Percentiles rank a stretch among this genome's conserved stretches.
Conservation (phyloP, 1,140 invertebrate species). For the Lordiphosa stackelbergi region DNA sequence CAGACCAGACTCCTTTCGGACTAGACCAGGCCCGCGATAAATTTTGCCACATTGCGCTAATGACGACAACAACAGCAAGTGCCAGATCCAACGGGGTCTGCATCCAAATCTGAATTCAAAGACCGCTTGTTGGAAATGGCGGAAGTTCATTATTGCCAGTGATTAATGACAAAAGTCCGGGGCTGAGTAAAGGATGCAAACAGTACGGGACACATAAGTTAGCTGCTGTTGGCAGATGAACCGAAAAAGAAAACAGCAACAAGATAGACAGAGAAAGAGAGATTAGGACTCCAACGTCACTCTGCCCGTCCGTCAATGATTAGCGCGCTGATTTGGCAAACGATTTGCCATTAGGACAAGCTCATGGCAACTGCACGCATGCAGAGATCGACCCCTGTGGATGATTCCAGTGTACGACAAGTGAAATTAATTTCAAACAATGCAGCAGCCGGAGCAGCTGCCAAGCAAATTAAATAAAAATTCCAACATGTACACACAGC, state of each 20-base stretch:
- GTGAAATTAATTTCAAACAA: slow-evolving; percentile 74
- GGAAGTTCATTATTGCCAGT: slow-evolving; percentile 77
- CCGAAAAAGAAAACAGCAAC: slow-evolving; percentile 4
- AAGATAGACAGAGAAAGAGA: background rate
- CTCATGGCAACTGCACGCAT: slow-evolving; percentile 14
- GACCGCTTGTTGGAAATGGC: slow-evolving; percentile 51
- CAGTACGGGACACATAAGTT: slow-evolving; percentile 56
- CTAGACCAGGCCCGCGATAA: slow-evolving; percentile 48
- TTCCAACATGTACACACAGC: slow-evolving; percentile 51
- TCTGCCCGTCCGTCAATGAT: slow-evolving; percentile 52
- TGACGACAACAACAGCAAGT: slow-evolving; percentile 42
- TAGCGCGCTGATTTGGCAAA: slow-evolving; percentile 70
- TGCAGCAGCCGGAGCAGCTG: slow-evolving; percentile 40
- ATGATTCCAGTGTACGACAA: slow-evolving; percentile 56
- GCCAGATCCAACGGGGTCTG: slow-evolving; percentile 7
- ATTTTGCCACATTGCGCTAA: slow-evolving; percentile 74
- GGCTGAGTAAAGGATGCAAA: slow-evolving; percentile 2
- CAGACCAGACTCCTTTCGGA: slow-evolving; percentile 11
- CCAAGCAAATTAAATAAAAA: slow-evolving; percentile 72
- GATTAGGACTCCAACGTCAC: slow-evolving; percentile 25
- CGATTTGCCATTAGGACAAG: slow-evolving; percentile 26
- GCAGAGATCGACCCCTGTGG: slow-evolving; percentile 13
- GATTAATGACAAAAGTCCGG: slow-evolving; percentile 63
- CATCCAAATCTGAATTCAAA: slow-evolving; percentile 30
- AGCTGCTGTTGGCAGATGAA: slow-evolving; percentile 52